Conservation (phyloP, 2,113 vertebrate species). For the Sebastes schlegelii region DNA sequence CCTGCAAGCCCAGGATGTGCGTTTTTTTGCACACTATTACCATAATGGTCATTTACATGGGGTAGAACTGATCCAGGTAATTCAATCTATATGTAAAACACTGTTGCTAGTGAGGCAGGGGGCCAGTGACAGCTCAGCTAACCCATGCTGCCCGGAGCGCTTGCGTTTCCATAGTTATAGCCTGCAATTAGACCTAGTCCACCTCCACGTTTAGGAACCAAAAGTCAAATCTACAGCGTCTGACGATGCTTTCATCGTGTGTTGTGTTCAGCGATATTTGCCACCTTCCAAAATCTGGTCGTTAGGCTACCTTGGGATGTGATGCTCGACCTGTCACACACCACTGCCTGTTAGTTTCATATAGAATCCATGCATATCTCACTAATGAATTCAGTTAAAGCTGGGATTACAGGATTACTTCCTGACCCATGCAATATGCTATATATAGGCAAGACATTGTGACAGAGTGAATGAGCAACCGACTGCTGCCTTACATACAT, state of each 20-base stretch:
- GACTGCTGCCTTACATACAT: background rate
- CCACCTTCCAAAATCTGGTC: background rate
- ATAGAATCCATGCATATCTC: background rate
- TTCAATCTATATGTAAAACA: slow-evolving; percentile 85
- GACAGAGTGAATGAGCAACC: background rate
- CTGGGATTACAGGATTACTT: slow-evolving; percentile 33
- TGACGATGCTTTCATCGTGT: background rate
- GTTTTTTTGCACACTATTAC: slow-evolving; percentile 70
- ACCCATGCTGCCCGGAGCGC: slow-evolving; percentile 63
- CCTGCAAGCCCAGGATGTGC: slow-evolving; percentile 25
- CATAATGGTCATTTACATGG: slow-evolving; percentile 80
- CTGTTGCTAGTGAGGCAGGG: slow-evolving; percentile 56
- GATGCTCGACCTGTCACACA: too few relatives aligned
- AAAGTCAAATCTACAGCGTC: slow-evolving; percentile 12
- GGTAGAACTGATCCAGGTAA: slow-evolving; percentile 73
- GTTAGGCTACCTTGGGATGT: background rate
- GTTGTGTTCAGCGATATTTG: background rate
- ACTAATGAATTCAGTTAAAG: background rate
- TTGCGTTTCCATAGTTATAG: slow-evolving; percentile 65
- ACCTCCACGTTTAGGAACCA: slow-evolving; percentile 9
- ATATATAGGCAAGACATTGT: slow-evolving; percentile 14
- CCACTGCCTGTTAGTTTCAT: background rate
- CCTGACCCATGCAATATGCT: slow-evolving; percentile 7
- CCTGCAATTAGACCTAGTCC: slow-evolving; percentile 32
- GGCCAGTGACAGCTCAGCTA: slow-evolving; percentile 51